Base-by-base conservation (phyloP, 2,888 invertebrate genomes). In the Lacanobia oleracea region DNA sequence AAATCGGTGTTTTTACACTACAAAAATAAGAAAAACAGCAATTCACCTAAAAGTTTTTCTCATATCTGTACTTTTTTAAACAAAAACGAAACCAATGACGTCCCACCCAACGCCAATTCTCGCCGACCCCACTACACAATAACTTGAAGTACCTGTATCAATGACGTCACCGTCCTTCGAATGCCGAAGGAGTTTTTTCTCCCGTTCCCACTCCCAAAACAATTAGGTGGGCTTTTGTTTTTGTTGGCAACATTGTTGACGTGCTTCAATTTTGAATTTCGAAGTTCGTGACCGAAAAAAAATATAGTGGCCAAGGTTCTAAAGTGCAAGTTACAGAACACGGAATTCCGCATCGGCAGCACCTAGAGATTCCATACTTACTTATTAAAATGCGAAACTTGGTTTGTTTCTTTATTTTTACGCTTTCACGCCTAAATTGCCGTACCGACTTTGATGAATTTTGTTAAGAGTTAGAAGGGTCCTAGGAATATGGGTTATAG, bases 91-190 rank as follows among this genome's bases (percentile, higher is more conserved):
- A 63, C 27, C 33, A 69, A 68, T 57, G 48, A 70, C 45, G 40
- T 21, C 67, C 54, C 62, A 50, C 67, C 54, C 62, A 50, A 75
- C 59, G 84, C 92, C 93, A 92, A 90, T 90, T 77, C 87, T 67
- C 78, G 33, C 40, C 73, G 57, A 74, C 54, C 77, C 64, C 54
- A 89, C 89, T 91, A 86, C 84, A 87, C 82, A 87, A 82, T 82
- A 82, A 78, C 81, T 82, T 80, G 80, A 88, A 83, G 89, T 93
- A 93, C 92, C 92, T 92, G 87, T 87, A 87, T 86, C 85, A 77
- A 81, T 94, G 93, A 94, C 95, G 94, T 94, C 94, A 94, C 73
- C 91, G 92, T 90, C 94, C 94, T 94, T 94, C 93, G 89, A 89
- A 94, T 94, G 88, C 94, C 94, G 88, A 86, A 89, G 91, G 88